Percentiles rank a stretch among this genome's conserved stretches.
phyloP scores from a whole-genome alignment of 2,113 vertebrate species.

The Pangasianodon gigas region DNA sequence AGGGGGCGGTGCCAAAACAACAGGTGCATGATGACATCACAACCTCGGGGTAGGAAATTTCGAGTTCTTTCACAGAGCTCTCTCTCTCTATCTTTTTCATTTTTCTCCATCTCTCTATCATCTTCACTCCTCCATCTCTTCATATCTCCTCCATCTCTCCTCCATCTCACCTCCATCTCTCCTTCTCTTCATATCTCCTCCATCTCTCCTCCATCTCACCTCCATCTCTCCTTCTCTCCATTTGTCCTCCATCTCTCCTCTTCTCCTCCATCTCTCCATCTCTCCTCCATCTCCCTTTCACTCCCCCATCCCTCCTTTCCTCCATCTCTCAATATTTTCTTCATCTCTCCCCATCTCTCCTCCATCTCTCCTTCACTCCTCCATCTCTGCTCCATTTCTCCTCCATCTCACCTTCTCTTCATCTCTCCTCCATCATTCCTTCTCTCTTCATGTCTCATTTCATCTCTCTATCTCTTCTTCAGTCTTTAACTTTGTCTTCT shows the following conservation, averaged over 20 bases:
- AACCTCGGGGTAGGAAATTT: not conserved
- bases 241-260: too few species aligned
- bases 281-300: too few species aligned
- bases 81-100: not conserved
- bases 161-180: not conserved
- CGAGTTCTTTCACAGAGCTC: not conserved
- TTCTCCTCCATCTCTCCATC: not conserved
- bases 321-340: not conserved
- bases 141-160: not conserved
- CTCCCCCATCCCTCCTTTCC: not conserved
- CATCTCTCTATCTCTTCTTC: too few species aligned
- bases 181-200: not conserved
- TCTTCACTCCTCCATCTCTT: not conserved
- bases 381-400: too few species aligned
- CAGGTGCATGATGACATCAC: constrained; percentile 43
- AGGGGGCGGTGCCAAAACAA: constrained; percentile 33
- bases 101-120: not conserved
- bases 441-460: too few species aligned
- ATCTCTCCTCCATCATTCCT: too few species aligned
- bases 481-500: not conserved
- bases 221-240: too few species aligned
- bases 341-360: not conserved
- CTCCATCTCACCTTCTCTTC: too few species aligned
- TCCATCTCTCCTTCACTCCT: not conserved
- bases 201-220: too few species aligned